Conservation (phyloP, 2,888 invertebrate species). For the Cantharis rustica region DNA sequence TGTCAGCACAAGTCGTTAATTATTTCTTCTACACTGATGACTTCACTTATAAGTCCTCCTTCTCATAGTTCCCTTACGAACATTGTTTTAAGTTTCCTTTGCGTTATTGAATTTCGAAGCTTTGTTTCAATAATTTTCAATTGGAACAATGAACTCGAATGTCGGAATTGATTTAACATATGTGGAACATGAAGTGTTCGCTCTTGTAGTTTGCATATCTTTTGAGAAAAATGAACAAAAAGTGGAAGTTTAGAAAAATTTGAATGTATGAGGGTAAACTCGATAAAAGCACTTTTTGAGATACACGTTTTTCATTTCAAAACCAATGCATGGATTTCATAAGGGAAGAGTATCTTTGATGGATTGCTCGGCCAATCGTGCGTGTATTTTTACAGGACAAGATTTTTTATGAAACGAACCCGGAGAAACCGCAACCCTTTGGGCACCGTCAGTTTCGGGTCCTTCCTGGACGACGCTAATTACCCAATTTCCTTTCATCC, state of each 20-base stretch:
- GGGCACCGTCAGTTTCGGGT: not conserved
- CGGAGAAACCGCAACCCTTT: not conserved
- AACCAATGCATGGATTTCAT: not conserved
- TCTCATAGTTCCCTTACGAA: not conserved
- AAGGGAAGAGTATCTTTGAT: not conserved
- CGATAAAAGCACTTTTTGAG: not conserved
- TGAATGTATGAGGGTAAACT: not conserved
- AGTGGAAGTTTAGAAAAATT: not conserved
- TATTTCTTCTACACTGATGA: not conserved
- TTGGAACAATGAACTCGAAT: not conserved
- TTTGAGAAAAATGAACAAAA: not conserved
- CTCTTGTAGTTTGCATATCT: not conserved
- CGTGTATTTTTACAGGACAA: not conserved
- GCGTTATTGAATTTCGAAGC: not conserved
- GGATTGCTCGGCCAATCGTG: not conserved
- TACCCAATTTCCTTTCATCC: not conserved
- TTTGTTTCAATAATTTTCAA: not conserved
- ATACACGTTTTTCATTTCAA: not conserved
- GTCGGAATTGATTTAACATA: not conserved
- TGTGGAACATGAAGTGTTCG: not conserved
- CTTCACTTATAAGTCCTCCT: not conserved
- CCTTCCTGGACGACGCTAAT: not conserved
- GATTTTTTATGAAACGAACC: not conserved
- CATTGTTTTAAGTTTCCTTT: not conserved
- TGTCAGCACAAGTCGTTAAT: not conserved